phyloP scores from a whole-genome alignment of 2,888 invertebrate genomes.

The Phyllotreta cruciferae region DNA sequence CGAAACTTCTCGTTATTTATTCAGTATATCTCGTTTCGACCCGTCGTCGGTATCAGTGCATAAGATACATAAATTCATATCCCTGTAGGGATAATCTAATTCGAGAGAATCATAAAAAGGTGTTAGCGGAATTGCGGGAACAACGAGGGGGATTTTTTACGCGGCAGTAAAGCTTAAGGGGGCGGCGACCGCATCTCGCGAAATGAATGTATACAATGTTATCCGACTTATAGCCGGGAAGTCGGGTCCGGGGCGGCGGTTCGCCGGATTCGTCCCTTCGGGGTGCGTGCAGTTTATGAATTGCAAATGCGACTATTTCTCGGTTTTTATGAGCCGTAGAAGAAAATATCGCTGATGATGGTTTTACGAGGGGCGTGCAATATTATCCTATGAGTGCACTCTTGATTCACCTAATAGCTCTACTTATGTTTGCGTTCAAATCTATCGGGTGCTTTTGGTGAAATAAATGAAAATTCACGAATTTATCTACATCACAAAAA shows the following conservation, averaged over 20 bases:
- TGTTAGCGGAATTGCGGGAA: constrained; percentile 26
- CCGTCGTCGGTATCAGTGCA: constrained; percentile 25
- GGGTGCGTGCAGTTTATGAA: constrained; percentile 8
- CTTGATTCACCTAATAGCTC: too few species aligned
- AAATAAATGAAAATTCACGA: not conserved
- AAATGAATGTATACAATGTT: constrained; percentile 22
- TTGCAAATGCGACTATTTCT: constrained; percentile 12
- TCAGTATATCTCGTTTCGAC: constrained; percentile 26
- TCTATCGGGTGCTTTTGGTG: not conserved
- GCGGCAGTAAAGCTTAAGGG: constrained; percentile 24
- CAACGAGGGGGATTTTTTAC: constrained; percentile 20
- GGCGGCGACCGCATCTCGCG: constrained; percentile 7
- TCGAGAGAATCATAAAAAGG: constrained; percentile 29
- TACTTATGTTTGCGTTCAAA: too few species aligned
- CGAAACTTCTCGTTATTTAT: constrained; percentile 24
- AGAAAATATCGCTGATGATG: too few species aligned
- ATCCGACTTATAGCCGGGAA: not conserved
- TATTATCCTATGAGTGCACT: too few species aligned
- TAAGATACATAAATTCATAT: constrained; percentile 33
- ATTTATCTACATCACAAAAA: not conserved
- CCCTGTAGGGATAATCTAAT: constrained; percentile 29
- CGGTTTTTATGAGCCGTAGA: too few species aligned
- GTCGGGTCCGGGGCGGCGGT: not conserved
- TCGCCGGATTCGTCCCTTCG: not conserved
- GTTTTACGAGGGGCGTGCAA: too few species aligned